phyloP scores from a whole-genome alignment of 2,113 vertebrate species.

The Ardeotis arabs region DNA sequence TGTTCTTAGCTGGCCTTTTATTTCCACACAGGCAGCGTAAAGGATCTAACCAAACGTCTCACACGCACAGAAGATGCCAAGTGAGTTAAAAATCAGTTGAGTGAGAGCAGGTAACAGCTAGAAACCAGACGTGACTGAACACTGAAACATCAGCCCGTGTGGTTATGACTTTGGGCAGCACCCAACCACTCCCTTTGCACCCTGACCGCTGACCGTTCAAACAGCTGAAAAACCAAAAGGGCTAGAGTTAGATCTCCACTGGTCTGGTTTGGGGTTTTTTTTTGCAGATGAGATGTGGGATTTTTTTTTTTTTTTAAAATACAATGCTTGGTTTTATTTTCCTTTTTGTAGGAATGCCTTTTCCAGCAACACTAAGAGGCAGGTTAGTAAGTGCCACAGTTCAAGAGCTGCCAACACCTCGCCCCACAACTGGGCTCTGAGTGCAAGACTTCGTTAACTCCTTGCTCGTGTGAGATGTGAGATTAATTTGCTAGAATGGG shows the following conservation, averaged over 20 bases:
- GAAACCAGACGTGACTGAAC: neutral
- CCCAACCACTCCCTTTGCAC: neutral
- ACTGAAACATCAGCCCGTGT: neutral
- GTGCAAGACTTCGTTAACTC: neutral
- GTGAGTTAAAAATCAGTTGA: slow-evolving; percentile 3
- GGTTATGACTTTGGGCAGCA: neutral
- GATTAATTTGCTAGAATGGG: neutral
- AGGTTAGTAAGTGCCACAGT: neutral
- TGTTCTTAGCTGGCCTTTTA: slow-evolving; percentile 48
- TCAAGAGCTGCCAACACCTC: neutral
- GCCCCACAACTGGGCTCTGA: neutral
- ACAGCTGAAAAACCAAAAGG: neutral
- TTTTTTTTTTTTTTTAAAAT: no score
- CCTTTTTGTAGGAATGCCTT: neutral
- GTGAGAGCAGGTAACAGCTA: slow-evolving; percentile 29
- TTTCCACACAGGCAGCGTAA: slow-evolving; percentile 26
- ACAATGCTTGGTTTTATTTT: neutral
- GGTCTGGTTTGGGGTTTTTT: neutral
- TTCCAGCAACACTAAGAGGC: neutral
- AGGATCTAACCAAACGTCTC: slow-evolving; percentile 18
- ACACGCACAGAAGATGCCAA: neutral
- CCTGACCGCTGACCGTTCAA: neutral
- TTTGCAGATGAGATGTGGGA: fast-evolving
- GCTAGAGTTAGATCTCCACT: neutral
- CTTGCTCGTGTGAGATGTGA: neutral